Evolutionary conservation across 2,797 vertebrate genomes (phyloP).

Genomic region (Cottoperca gobio): DNA sequence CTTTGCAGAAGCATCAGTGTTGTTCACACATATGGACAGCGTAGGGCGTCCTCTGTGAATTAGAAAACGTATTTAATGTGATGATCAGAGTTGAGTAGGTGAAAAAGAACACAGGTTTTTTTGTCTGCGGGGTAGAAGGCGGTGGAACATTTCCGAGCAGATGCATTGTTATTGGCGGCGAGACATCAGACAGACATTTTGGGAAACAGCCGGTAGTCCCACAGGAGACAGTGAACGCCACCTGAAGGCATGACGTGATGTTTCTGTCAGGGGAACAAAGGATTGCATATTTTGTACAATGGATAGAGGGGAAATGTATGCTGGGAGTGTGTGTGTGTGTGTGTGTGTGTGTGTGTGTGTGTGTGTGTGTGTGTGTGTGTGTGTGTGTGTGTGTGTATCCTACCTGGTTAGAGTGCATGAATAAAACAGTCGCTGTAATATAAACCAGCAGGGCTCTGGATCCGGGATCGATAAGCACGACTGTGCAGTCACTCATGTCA

Average conservation of each 20-base stretch:
- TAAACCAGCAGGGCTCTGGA: not conserved
- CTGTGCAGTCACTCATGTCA: not conserved
- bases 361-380: too few species aligned
- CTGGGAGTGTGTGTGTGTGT: not conserved
- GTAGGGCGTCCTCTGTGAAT: not conserved
- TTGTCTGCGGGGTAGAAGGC: slow-evolving; percentile 33
- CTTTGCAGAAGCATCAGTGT: not conserved
- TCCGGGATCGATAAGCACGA: not conserved
- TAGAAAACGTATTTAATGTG: not conserved
- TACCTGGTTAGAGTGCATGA: slow-evolving; percentile 21
- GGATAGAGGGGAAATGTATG: not conserved
- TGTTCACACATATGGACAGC: not conserved
- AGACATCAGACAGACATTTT: slow-evolving; percentile 38
- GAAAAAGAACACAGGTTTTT: slow-evolving; percentile 16
- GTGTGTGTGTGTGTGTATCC: not conserved
- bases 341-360: not conserved
- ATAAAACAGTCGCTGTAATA: not conserved
- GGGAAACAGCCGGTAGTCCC: slow-evolving; percentile 45
- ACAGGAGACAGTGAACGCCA: slow-evolving; percentile 30
- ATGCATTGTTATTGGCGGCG: not conserved
- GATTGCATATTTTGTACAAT: not conserved
- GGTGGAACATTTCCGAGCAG: slow-evolving; percentile 39
- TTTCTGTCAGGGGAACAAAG: slow-evolving; percentile 19
- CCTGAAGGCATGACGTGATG: slow-evolving; percentile 31
- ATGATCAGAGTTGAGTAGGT: not conserved